Base-by-base conservation (phyloP, 2,888 invertebrate species). In the Epinotia nisella region DNA sequence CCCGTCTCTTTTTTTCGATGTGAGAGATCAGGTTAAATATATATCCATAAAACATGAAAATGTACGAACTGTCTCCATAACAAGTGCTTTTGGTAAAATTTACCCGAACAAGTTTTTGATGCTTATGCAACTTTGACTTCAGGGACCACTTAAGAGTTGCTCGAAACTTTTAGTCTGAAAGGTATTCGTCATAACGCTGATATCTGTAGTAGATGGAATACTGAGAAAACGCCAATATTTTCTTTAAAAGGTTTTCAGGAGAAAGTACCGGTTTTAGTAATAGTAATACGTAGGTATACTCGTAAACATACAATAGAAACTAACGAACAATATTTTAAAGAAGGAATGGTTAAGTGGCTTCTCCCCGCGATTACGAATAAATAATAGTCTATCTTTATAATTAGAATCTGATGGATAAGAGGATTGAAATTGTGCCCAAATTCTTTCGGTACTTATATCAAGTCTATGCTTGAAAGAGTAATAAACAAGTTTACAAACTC, bases 61-160 rank as follows among this genome's bases (percentile, higher is more conserved):
- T 76, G 71, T 76, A 70, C 75, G 79, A 84, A 84, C 77, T 81
- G 78, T 59, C 76, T 83, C 84, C 84, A 83, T 87, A 85, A 80
- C 80, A 80, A 79, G 78, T 77, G 78, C 76, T 68, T 45, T 71
- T 73, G 79, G 78, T 81, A 78, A 85, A 86, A 80, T 85, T 86
- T 76, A 72, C 66, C 77, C 74, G 60, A 75, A 73, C 71, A 85
- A 88, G 81, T 87, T 87, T 79, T 75, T 78, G 83, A 85, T 87
- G 86, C 85, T 83, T 83, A 85, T 85, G 41, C 29, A 35, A 67
- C 84, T 80, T 79, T 62, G 53, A 76, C 76, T 77, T 76, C 66
- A 65, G 76, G 74, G 75, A 76, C 76, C 71, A 77, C 75, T 79
- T 75, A 69, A 49, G 68, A 62, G 59, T 51, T 61, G 29, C 56